These are phyloP conservation scores for Prolemur simus DNA, from an alignment of 2,113 vertebrate species.

Conservation along the genomic window DNA sequence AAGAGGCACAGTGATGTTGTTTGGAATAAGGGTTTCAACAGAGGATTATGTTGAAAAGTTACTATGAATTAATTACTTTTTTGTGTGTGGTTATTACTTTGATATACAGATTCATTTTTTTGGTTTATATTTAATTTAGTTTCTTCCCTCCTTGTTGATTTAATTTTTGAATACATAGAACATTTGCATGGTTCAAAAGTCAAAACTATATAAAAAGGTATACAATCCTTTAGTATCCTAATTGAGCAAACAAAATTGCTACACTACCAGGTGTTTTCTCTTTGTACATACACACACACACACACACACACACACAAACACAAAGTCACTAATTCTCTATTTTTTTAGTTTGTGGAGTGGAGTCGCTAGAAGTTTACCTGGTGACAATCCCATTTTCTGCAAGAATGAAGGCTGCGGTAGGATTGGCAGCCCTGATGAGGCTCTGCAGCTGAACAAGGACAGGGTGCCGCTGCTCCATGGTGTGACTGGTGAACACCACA, in stretches of 20 bases:
- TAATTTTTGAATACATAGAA: constrained; percentile 39
- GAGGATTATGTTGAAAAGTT: constrained; percentile 8
- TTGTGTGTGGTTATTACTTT: neutral
- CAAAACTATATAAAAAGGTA: neutral
- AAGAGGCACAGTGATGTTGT: neutral
- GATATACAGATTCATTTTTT: neutral
- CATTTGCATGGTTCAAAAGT: constrained; percentile 11
- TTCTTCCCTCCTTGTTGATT: neutral
- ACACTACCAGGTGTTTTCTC: neutral
- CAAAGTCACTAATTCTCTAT: neutral
- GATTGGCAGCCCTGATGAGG: constrained; percentile 93
- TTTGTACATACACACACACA: neutral
- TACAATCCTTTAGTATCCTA: neutral
- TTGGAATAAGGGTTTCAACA: neutral
- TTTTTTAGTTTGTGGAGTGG: neutral
- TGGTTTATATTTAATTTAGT: neutral
- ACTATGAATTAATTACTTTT: constrained; percentile 19
- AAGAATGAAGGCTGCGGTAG: constrained; percentile 89
- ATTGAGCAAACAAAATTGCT: constrained; percentile 5
- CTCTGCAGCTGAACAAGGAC: constrained; percentile 90
- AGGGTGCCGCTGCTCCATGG: constrained; percentile 89
- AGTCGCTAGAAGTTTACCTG: constrained; percentile 82
- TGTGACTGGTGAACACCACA: constrained; percentile 92
- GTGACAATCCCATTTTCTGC: constrained; percentile 94
- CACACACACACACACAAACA: neutral